phyloP scores from a whole-genome alignment of 2,888 invertebrate species.

The Allygus modestus region DNA sequence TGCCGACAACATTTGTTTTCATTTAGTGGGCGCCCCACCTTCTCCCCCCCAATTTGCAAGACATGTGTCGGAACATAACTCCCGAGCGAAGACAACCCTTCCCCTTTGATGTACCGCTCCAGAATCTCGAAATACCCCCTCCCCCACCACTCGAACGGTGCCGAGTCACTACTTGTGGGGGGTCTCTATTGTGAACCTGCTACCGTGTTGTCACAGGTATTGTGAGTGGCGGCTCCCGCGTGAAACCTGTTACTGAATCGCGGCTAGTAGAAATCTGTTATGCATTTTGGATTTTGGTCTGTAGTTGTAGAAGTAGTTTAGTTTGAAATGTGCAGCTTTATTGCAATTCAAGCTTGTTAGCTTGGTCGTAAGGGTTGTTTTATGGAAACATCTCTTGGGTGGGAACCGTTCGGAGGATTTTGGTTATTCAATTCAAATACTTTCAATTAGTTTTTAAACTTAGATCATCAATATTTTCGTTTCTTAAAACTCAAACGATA shows the following conservation, averaged over 20 bases:
- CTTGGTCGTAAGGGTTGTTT: too few relatives aligned
- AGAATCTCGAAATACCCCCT: background rate
- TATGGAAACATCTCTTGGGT: too few relatives aligned
- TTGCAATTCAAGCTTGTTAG: too few relatives aligned
- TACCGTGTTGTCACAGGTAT: background rate
- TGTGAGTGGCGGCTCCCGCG: background rate
- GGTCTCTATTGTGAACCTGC: conserved; percentile 12
- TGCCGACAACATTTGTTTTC: conserved; percentile 44
- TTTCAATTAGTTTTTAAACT: too few relatives aligned
- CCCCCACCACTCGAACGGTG: background rate
- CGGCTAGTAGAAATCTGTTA: background rate
- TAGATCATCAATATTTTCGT: too few relatives aligned
- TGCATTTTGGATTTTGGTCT: too few relatives aligned
- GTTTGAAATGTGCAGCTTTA: too few relatives aligned
- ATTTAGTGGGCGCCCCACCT: conserved; percentile 26
- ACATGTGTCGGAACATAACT: conserved; percentile 24
- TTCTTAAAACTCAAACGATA: too few relatives aligned
- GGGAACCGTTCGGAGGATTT: too few relatives aligned
- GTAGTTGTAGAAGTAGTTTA: too few relatives aligned
- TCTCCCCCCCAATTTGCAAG: conserved; percentile 32
- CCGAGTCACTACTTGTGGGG: background rate
- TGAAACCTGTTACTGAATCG: conserved; percentile 6
- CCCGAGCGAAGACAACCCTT: conserved; percentile 37
- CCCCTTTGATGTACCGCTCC: conserved; percentile 25
- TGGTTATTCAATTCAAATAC: too few relatives aligned